Base-by-base conservation (phyloP, 2,888 invertebrate genomes). In the Ferdinandea cuprea region DNA sequence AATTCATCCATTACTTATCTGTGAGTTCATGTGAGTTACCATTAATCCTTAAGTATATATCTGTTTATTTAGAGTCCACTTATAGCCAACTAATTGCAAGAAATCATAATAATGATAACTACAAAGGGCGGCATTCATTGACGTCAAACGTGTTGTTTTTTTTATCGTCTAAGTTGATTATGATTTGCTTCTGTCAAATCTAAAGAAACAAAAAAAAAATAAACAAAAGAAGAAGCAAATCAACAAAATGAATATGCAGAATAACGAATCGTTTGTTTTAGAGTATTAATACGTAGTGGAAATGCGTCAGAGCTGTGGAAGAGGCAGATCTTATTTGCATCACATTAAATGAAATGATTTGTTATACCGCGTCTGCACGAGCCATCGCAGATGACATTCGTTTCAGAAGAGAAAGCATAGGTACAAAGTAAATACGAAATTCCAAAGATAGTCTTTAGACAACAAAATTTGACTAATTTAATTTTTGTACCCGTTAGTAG, bases 21-120 rank as follows among this genome's bases (percentile, higher is more conserved):
- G n/a, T n/a, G n/a, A n/a, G n/a, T n/a, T n/a, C n/a, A 3, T 35
- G 11, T n/a, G 11, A n/a, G 58, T 76, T 3, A 85, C 85, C 32
- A 30, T 79, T 15, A 81, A 85, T n/a, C n/a, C n/a, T n/a, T n/a
- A n/a, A n/a, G n/a, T n/a, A n/a, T n/a, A n/a, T n/a, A n/a, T n/a
- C n/a, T n/a, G n/a, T n/a, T n/a, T n/a, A n/a, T n/a, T n/a, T n/a
- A n/a, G n/a, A n/a, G n/a, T n/a, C n/a, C n/a, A n/a, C n/a, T n/a
- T n/a, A n/a, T n/a, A n/a, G n/a, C n/a, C n/a, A n/a, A n/a, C n/a
- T 25, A 25, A 25, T 25, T 25, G 5, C 25, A 25, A 3, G 25
- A 25, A 25, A 25, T 25, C 25, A 3, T 25, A 25, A 25, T 17
- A n/a, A 15, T n/a, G n/a, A n/a, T 3, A 52, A 30, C 25, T 48